These are phyloP conservation scores for Lemur catta DNA, from an alignment of 2,797 vertebrate genomes.

Conservation along the genomic window DNA sequence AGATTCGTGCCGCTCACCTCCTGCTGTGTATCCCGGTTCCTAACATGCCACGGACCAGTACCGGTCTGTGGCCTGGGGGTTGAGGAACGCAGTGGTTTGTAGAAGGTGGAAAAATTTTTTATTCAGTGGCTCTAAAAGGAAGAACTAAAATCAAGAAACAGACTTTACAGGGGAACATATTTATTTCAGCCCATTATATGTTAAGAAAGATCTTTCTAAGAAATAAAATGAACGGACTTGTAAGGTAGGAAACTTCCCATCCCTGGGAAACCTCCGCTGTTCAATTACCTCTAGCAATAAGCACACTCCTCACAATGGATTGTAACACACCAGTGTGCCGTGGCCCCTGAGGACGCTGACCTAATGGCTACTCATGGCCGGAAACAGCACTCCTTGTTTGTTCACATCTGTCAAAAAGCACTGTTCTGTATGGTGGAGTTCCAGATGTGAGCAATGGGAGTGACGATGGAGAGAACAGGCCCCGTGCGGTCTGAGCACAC, in stretches of 20 bases:
- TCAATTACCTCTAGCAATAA: neutral
- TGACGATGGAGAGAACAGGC: neutral
- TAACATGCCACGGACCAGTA: too few relatives aligned
- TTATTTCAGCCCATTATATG: neutral
- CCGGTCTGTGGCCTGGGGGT: too few relatives aligned
- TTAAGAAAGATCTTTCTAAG: neutral
- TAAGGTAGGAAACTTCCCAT: neutral
- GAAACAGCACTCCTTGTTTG: neutral
- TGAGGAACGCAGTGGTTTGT: neutral
- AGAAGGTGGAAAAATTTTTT: neutral
- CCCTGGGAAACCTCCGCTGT: neutral
- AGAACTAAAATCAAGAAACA: neutral
- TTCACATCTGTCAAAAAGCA: neutral
- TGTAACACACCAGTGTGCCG: neutral
- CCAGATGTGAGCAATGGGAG: neutral
- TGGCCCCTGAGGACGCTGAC: neutral
- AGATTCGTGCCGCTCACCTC: too few relatives aligned
- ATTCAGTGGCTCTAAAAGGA: neutral
- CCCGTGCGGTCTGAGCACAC: rapidly evolving
- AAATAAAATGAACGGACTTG: neutral
- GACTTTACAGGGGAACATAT: neutral
- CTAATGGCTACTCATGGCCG: neutral
- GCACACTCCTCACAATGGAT: rapidly evolving
- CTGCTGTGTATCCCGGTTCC: too few relatives aligned
- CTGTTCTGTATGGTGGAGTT: neutral